A percentile compares a stretch with the other conserved stretches of the same genome.
Evolutionary conservation across 2,888 invertebrate genomes (phyloP).

Genomic region (Drosophila buzzatii): DNA sequence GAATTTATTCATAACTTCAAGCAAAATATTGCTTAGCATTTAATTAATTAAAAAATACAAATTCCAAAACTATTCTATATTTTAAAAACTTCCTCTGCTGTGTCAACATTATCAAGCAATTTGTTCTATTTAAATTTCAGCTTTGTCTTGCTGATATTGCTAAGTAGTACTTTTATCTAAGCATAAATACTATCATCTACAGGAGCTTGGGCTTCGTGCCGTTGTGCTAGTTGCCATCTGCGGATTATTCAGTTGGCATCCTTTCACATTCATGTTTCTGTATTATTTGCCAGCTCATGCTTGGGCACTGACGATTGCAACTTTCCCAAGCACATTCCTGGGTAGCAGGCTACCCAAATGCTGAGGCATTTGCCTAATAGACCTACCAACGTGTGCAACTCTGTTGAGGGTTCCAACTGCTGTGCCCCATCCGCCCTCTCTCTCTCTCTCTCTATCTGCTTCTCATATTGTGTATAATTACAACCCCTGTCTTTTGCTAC

Average conservation of each 20-base stretch:
- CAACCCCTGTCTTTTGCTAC: slow-evolving; percentile 49
- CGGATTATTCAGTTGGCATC: slow-evolving; percentile 31
- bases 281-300: slow-evolving; percentile 51
- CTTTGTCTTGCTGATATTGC: not conserved
- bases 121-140: slow-evolving; percentile 3
- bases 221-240: slow-evolving; percentile 20
- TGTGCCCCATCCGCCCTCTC: slow-evolving; percentile 3
- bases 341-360: not conserved
- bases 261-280: slow-evolving; percentile 26
- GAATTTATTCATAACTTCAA: no score
- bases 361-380: slow-evolving; percentile 48
- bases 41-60: no score
- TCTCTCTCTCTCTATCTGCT: not conserved
- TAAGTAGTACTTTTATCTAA: slow-evolving; percentile 1
- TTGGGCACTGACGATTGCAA: slow-evolving; percentile 13
- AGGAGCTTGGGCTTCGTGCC: slow-evolving; percentile 1
- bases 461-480: slow-evolving; percentile 47
- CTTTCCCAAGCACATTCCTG: slow-evolving; percentile 51
- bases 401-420: slow-evolving; percentile 46
- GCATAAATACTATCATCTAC: not conserved
- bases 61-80: no score
- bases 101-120: not conserved
- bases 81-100: not conserved
- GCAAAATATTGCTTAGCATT: no score
- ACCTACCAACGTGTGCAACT: slow-evolving; percentile 52